Evolutionary conservation across 2,888 invertebrate genomes (phyloP), one percentile per base, ranked within the genome.

Genomic region (Lithophane ornitopus): DNA sequence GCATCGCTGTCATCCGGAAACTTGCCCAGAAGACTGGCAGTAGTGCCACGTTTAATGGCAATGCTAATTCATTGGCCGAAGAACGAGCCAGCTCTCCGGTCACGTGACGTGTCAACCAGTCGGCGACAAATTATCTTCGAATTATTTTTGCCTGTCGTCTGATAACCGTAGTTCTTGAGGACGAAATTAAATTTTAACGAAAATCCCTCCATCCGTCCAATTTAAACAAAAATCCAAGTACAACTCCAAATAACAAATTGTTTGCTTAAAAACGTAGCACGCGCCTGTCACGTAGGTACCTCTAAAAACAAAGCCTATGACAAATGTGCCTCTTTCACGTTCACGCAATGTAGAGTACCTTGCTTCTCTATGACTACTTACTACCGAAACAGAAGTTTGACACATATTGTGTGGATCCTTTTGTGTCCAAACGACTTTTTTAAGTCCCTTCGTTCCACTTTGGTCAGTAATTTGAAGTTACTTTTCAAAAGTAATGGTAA

Each of bases 351-450:
- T 80, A 72, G 74, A 70, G 79, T 71, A 80, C 74, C 71, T 77
- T 54, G 68, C 67, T 73, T 46, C 71, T 82, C 72, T 63, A 77
- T 70, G n/a, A 75, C 76, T 88, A 76, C 78, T 88, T 88, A 94
- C 94, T 94, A 94, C 94, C 91, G 94, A 92, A 90, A 91, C 94
- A 92, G 94, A 91, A 94, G 94, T 93, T 92, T 92, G 90, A 89
- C 90, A 91, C 80, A 76, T 88, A 91, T 93, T 94, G 93, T 94
- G 82, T 87, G 59, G 58, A 39, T 54, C 71, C 85, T 82, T 87
- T 89, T 91, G 90, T 91, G 79, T 86, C 84, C 83, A 85, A 86
- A 75, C 62, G 78, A 80, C 75, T 85, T 86, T 82, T 81, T 84
- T 76, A 80, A 78, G 74, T 34, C 85, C 87, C 80, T 85, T 68